These are phyloP conservation scores for Coptodon rendalli DNA, from an alignment of 2,113 vertebrate genomes.

Conservation along the genomic window DNA sequence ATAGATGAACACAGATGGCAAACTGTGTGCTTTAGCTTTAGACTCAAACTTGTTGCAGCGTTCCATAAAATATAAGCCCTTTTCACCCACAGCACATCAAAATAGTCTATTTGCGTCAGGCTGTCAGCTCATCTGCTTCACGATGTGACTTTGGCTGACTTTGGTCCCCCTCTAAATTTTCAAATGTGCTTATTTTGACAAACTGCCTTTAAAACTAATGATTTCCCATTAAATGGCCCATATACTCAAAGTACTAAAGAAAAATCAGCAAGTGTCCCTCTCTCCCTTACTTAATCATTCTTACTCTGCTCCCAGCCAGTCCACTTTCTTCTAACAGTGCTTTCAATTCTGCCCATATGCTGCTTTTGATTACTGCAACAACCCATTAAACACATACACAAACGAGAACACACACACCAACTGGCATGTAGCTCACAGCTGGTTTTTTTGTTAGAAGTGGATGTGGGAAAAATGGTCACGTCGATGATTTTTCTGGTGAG, in stretches of 20 bases:
- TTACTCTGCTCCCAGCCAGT: neutral
- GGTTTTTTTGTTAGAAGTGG: neutral
- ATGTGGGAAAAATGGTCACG: neutral
- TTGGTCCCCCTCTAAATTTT: neutral
- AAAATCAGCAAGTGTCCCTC: neutral
- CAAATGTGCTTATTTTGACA: neutral
- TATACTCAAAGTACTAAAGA: neutral
- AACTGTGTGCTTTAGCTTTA: neutral
- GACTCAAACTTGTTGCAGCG: neutral
- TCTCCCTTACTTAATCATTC: neutral
- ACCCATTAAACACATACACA: conserved; percentile 7
- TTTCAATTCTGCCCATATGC: conserved; percentile 5
- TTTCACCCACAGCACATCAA: neutral
- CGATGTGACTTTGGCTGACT: neutral
- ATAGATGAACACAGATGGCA: neutral
- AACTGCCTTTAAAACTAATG: neutral
- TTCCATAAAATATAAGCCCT: neutral
- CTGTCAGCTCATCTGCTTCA: neutral
- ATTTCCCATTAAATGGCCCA: neutral
- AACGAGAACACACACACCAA: neutral
- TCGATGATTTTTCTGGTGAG: neutral
- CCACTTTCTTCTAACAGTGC: conserved; percentile 1
- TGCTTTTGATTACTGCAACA: conserved; percentile 27
- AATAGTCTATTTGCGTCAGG: neutral
- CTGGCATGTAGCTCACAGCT: neutral